Conservation (phyloP, 2,797 vertebrate species). For the Falco biarmicus region DNA sequence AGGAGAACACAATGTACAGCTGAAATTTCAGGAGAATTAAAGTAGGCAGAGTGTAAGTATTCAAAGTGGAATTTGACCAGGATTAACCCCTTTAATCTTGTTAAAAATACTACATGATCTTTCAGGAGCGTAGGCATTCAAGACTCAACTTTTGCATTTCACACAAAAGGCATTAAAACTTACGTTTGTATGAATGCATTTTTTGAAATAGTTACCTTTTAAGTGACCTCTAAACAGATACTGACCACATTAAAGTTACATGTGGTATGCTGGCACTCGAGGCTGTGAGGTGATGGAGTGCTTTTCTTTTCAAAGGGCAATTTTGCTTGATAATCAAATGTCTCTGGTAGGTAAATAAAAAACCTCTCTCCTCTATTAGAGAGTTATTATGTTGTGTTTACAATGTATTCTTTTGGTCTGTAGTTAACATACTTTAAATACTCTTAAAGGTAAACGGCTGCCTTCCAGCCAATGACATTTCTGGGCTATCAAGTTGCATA, state of each 20-base stretch:
- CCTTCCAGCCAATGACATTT: slow-evolving; percentile 73
- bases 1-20: neutral
- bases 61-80: slow-evolving; percentile 53
- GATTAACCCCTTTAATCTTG: slow-evolving; percentile 43
- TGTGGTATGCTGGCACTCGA: slow-evolving; percentile 68
- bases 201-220: slow-evolving; percentile 49
- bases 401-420: slow-evolving; percentile 69
- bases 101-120: slow-evolving; percentile 35
- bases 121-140: neutral
- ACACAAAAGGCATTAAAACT: slow-evolving; percentile 27
- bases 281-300: slow-evolving; percentile 66
- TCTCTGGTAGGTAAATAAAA: slow-evolving; percentile 74
- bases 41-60: slow-evolving; percentile 22
- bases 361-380: slow-evolving; percentile 38
- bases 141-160: neutral
- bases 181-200: neutral
- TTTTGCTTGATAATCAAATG: slow-evolving; percentile 70
- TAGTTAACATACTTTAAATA: slow-evolving; percentile 75
- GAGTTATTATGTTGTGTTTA: slow-evolving; percentile 69
- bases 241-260: slow-evolving; percentile 40
- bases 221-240: slow-evolving; percentile 28
- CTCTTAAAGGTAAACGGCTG: slow-evolving; percentile 67
- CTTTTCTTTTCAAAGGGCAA: slow-evolving; percentile 68
- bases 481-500: slow-evolving; percentile 37
- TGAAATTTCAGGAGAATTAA: slow-evolving; percentile 4